Conservation (phyloP, 2,797 vertebrate species). For the Pyrocephalus nanus region DNA sequence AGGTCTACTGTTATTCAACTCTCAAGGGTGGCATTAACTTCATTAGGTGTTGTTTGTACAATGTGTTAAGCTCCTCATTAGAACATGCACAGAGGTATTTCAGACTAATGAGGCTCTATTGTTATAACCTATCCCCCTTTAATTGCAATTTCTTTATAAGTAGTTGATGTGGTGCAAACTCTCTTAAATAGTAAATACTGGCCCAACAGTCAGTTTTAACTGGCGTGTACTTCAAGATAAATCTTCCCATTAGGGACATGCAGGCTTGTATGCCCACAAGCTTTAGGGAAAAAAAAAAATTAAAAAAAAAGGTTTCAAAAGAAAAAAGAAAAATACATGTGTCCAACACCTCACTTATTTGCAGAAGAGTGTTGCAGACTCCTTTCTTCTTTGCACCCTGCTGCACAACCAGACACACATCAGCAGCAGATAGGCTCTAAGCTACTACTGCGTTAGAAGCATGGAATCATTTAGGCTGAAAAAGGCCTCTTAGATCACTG, state of each 20-base stretch:
- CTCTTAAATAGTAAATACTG: not conserved
- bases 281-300: not conserved
- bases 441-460: not conserved
- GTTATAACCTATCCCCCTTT: not conserved
- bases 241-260: not conserved
- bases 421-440: not conserved
- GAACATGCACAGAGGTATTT: not conserved
- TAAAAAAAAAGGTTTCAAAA: not conserved
- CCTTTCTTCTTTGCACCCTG: not conserved
- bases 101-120: constrained; percentile 12
- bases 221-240: not conserved
- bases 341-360: not conserved
- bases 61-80: constrained; percentile 37
- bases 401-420: not conserved
- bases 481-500: not conserved
- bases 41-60: constrained; percentile 42
- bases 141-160: not conserved
- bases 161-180: not conserved
- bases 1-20: not conserved
- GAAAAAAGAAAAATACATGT: rapidly evolving
- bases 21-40: constrained; percentile 20
- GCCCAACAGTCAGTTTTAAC: not conserved
- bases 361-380: not conserved
- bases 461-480: not conserved
- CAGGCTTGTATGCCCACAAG: not conserved